Evolutionary conservation across 2,113 vertebrate genomes (phyloP), one percentile per base, ranked within the genome.

Genomic region (Labrus mixtus): DNA sequence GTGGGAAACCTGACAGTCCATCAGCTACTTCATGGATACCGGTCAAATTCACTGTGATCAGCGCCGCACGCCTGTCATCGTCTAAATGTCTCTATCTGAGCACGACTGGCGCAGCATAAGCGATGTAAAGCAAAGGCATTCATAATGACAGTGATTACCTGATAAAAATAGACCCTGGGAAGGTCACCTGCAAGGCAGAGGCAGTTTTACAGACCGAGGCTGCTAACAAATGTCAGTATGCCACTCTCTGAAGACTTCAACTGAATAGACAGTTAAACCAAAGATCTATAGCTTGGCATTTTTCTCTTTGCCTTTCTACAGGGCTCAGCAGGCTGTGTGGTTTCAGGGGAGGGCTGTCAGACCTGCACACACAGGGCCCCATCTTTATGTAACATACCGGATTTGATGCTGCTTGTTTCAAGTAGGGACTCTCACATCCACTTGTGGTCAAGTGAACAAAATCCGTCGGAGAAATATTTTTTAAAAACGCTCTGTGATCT

Each of bases 141-240:
- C 55, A 76, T 79, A 85, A 89, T 91, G 86, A 87, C 78, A 61
- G 84, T 82, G 76, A 87, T 89, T 90, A 86, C 79, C 62, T 88
- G 84, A 67, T 76, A 83, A 73, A 90, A 87, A 91, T 90, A 86
- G 80, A 81, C 55, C 29, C 33, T 56, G 13, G 55, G 79, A 91
- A 91, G 89, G 90, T 91, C 86, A 88, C 70, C 73, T 74, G 84
- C 50, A 29, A 81, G 71, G 58, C 69, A 69, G 39, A 65, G 68
- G 11, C 67, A 68, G 82, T 74, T 84, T 90, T 78, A 69, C 68
- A 76, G 46, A 58, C 63, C 57, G 67, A 87, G 59, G 59, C 66
- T 39, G 79, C 69, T 76, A 71, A 58, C 73, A 90, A 88, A 88
- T 87, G 81, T 79, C 76, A 86, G 22, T n/a, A 22, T 22, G 66